These are phyloP conservation scores for Neoniphon sammara DNA, from an alignment of 2,797 vertebrate genomes.

Conservation along the genomic window DNA sequence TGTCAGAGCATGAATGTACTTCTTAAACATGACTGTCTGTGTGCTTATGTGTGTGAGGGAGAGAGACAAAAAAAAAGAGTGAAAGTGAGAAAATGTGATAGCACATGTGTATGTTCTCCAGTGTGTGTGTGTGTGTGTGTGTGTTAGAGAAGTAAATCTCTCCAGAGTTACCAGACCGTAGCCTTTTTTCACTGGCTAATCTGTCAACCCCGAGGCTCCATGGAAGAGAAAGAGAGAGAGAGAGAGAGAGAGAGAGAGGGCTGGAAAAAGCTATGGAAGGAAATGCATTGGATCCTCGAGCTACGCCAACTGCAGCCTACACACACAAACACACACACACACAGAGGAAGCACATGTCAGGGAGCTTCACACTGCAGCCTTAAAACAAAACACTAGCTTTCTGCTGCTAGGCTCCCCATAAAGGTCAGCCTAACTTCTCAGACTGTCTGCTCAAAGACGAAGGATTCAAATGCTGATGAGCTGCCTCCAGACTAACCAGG, in stretches of 20 bases:
- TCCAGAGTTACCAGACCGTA: conserved; percentile 39
- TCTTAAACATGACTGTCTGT: not conserved
- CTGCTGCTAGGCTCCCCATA: not conserved
- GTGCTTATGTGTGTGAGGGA: not conserved
- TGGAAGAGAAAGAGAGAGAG: conserved; percentile 11
- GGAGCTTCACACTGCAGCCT: not conserved
- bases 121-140: not conserved
- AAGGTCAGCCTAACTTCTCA: conserved; percentile 7
- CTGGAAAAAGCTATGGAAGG: conserved; percentile 34
- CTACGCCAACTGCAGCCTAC: conserved; percentile 15
- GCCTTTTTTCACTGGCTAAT: conserved; percentile 45
- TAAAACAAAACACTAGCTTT: not conserved
- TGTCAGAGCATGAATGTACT: conserved; percentile 10
- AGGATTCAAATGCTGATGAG: not conserved
- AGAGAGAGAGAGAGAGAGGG: conserved; percentile 16
- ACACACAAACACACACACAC: conserved; percentile 1
- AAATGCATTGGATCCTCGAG: conserved; percentile 45
- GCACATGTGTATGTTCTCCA: conserved; percentile 21
- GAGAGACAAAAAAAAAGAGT: not conserved
- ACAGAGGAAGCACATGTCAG: conserved; percentile 13
- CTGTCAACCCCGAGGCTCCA: conserved; percentile 46
- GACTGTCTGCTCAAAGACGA: no score
- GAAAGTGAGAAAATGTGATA: conserved; percentile 9
- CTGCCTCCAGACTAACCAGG: not conserved
- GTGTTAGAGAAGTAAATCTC: conserved; percentile 42